Conservation (phyloP, 2,888 invertebrate species). For the Leptopterna dolabrata region DNA sequence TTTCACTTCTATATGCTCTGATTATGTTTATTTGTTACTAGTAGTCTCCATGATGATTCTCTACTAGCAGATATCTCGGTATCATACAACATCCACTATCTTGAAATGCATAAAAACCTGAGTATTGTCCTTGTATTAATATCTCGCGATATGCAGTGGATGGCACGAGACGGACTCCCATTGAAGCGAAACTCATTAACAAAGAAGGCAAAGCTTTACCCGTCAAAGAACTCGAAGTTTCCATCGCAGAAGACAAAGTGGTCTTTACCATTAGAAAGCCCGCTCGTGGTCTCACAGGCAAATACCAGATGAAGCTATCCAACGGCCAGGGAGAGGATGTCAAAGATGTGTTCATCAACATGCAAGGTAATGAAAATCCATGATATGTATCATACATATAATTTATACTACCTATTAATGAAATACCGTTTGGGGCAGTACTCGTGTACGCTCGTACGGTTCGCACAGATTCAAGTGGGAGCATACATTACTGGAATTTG, state of each 20-base stretch:
- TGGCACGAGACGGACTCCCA: conserved; percentile 87
- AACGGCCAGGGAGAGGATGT: conserved; percentile 94
- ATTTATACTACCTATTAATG: not conserved
- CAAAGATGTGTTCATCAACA: conserved; percentile 83
- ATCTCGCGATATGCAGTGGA: conserved; percentile 72
- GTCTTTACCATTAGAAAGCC: conserved; percentile 94
- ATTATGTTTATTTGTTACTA: too few relatives aligned
- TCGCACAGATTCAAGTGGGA: too few relatives aligned
- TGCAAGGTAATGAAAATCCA: conserved; percentile 81
- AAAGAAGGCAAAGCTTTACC: conserved; percentile 92
- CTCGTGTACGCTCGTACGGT: too few relatives aligned
- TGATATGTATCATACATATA: conserved; percentile 52
- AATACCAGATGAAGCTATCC: conserved; percentile 90
- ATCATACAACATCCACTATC: too few relatives aligned
- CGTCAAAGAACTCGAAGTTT: conserved; percentile 88
- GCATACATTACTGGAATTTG: too few relatives aligned
- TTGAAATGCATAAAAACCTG: not conserved
- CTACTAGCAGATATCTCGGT: too few relatives aligned
- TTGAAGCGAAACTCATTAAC: conserved; percentile 86
- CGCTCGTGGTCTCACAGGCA: conserved; percentile 84
- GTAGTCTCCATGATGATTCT: too few relatives aligned
- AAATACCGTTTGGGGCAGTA: too few relatives aligned
- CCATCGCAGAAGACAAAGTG: conserved; percentile 91
- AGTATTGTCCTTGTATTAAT: not conserved
- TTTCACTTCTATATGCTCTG: too few relatives aligned